Evolutionary conservation across 2,888 invertebrate genomes (phyloP).

Genomic region (Punctoribates punctum): DNA sequence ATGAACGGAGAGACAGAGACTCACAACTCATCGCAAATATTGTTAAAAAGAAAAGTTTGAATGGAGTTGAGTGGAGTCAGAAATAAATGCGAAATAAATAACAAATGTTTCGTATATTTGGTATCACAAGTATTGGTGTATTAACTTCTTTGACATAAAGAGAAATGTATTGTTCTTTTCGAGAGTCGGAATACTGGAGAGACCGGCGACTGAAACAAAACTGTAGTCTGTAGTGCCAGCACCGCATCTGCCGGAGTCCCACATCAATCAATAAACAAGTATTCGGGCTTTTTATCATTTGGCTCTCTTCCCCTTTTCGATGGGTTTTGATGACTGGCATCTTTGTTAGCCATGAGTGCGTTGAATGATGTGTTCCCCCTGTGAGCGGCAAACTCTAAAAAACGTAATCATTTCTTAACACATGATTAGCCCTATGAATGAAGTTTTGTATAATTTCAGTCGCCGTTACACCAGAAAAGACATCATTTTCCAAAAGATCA

Average conservation of each 20-base stretch:
- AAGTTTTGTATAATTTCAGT: constrained; percentile 36
- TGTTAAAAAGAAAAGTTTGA: background rate
- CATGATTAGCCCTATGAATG: constrained; percentile 39
- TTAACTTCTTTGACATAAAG: constrained; percentile 15
- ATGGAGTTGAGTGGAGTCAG: background rate
- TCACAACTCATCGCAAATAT: background rate
- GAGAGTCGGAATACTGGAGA: background rate
- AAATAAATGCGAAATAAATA: background rate
- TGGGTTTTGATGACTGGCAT: constrained; percentile 25
- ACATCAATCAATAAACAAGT: constrained; percentile 34
- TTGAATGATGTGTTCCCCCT: constrained; percentile 10
- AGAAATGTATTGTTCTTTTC: constrained; percentile 22
- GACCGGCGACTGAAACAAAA: constrained; percentile 34
- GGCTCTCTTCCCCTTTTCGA: constrained; percentile 18
- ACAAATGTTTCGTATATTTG: constrained; percentile 34
- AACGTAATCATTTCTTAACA: constrained; percentile 35
- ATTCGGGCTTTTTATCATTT: constrained; percentile 32
- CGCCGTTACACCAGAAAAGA: constrained; percentile 32
- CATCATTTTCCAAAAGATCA: constrained; percentile 26
- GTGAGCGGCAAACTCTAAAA: background rate
- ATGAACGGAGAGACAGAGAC: background rate
- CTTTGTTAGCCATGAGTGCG: constrained; percentile 22
- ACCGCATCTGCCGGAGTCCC: constrained; percentile 24
- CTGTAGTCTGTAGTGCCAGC: background rate
- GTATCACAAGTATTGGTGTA: constrained; percentile 29